Conservation (phyloP, 2,113 vertebrate species). For the Oceanodroma tethys region DNA sequence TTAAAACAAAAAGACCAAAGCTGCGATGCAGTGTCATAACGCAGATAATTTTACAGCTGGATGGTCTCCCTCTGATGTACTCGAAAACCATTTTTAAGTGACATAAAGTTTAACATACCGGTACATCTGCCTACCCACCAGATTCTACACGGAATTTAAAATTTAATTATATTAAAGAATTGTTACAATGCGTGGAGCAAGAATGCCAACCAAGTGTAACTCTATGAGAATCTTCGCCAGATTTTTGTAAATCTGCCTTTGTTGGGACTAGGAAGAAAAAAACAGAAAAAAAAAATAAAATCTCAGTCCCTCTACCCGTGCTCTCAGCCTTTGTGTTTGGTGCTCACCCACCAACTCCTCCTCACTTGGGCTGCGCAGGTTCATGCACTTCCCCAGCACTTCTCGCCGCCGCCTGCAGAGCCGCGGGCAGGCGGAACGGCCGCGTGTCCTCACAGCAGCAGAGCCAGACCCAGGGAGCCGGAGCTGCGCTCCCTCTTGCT, state of each 20-base stretch:
- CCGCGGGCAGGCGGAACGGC: rapidly evolving
- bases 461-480: rapidly evolving
- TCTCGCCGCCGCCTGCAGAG: background rate
- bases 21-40: slow-evolving; percentile 79
- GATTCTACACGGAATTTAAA: slow-evolving; percentile 88
- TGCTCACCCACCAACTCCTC: background rate
- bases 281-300: background rate
- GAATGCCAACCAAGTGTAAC: slow-evolving; percentile 68
- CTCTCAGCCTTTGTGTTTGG: background rate
- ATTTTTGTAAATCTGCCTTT: slow-evolving; percentile 20
- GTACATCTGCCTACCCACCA: slow-evolving; percentile 90
- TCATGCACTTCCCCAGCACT: background rate
- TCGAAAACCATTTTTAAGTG: slow-evolving; percentile 94
- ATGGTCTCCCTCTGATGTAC: slow-evolving; percentile 89
- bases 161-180: slow-evolving; percentile 88
- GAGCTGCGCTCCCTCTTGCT: background rate
- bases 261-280: background rate
- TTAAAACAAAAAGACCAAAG: slow-evolving; percentile 76
- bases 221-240: slow-evolving; percentile 14
- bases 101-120: slow-evolving; percentile 96
- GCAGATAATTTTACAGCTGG: slow-evolving; percentile 93
- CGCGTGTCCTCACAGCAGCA: rapidly evolving
- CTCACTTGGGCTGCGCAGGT: background rate
- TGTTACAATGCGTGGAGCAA: slow-evolving; percentile 63
- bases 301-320: background rate